Conservation (phyloP, 2,113 vertebrate genomes). For the Sceloporus undulatus region DNA sequence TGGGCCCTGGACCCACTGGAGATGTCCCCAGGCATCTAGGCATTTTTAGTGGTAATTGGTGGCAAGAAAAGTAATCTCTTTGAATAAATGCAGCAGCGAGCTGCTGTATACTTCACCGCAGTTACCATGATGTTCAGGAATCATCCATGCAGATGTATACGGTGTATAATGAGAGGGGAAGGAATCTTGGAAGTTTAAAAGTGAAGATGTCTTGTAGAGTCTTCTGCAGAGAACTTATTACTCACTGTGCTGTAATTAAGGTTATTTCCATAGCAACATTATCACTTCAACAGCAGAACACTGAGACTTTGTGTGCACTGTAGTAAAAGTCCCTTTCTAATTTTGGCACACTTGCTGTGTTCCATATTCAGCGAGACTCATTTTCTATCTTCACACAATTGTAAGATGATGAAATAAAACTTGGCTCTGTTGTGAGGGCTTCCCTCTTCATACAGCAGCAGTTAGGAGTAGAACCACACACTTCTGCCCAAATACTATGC, state of each 20-base stretch:
- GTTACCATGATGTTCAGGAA: neutral
- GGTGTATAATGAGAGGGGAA: neutral
- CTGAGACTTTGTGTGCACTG: conserved; percentile 50
- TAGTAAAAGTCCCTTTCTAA: conserved; percentile 66
- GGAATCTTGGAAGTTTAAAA: conserved; percentile 33
- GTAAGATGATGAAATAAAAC: conserved; percentile 53
- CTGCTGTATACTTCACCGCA: neutral
- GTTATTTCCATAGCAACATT: conserved; percentile 65
- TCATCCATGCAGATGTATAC: neutral
- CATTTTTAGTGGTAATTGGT: no score
- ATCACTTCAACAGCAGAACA: conserved; percentile 44
- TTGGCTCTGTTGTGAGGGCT: conserved; percentile 50
- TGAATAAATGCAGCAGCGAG: neutral
- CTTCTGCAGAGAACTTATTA: conserved; percentile 41
- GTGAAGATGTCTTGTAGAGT: conserved; percentile 48
- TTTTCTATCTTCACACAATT: conserved; percentile 50
- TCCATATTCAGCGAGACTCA: conserved; percentile 49
- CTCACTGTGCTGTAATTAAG: conserved; percentile 49
- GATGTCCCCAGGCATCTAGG: no score
- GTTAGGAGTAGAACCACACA: conserved; percentile 35
- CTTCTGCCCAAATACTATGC: neutral
- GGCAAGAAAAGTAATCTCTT: neutral
- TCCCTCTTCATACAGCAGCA: conserved; percentile 28
- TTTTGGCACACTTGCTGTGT: conserved; percentile 54
- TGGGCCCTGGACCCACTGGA: no score